These are phyloP conservation scores for Leptinotarsa undecemlineata DNA, from an alignment of 1,140 invertebrate genomes.

Conservation along the genomic window DNA sequence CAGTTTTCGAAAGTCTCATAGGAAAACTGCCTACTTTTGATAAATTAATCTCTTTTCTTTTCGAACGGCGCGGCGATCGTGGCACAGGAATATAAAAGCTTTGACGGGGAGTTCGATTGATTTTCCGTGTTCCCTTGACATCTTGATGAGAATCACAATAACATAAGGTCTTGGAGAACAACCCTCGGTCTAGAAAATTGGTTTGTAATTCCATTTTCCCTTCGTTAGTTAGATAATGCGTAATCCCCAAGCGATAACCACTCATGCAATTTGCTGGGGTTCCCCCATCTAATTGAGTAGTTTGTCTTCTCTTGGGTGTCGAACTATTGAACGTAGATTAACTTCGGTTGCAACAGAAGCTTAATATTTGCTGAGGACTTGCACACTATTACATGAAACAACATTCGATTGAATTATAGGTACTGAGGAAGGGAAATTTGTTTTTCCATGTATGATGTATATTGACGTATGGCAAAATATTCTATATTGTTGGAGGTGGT, in stretches of 20 bases:
- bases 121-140: neutral
- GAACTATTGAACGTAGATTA: neutral
- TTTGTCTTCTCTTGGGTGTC: neutral
- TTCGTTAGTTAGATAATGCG: neutral
- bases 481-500: too few species aligned
- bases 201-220: conserved; percentile 8
- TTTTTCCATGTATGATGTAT: too few species aligned
- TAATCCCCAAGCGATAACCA: neutral
- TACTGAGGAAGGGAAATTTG: too few species aligned
- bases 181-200: conserved; percentile 1
- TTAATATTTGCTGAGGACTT: too few species aligned
- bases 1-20: neutral
- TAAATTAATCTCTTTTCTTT: neutral
- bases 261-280: neutral
- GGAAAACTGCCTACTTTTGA: neutral
- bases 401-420: too few species aligned
- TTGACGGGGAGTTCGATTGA: neutral
- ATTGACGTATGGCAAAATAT: too few species aligned
- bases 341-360: neutral
- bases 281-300: neutral
- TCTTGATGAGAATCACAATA: conserved; percentile 7
- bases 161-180: neutral
- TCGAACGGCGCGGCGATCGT: neutral
- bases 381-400: too few species aligned
- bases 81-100: neutral